Evolutionary conservation across 2,888 invertebrate genomes (phyloP).

Genomic region (Diaperis boleti): DNA sequence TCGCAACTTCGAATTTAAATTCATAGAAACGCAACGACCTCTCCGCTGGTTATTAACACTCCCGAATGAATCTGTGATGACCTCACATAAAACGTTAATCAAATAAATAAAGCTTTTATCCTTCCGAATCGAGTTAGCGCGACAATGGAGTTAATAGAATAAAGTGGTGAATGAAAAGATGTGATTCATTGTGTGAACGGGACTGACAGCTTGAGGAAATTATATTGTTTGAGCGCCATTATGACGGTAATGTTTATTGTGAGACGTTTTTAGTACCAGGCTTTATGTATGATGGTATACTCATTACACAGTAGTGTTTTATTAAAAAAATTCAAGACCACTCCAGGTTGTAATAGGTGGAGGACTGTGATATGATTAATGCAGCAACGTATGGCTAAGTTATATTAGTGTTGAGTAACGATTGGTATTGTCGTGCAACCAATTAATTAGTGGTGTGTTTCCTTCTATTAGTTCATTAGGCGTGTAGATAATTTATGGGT

Average conservation of each 20-base stretch:
- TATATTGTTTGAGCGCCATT: conserved; percentile 25
- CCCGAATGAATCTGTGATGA: conserved; percentile 51
- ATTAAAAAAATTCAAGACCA: no score
- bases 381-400: background rate
- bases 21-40: conserved; percentile 36
- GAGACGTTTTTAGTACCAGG: no score
- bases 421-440: conserved; percentile 8
- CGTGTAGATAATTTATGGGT: no score
- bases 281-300: no score
- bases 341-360: background rate
- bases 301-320: no score
- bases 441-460: conserved; percentile 6
- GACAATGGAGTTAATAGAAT: conserved; percentile 36
- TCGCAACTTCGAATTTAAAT: conserved; percentile 29
- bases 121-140: conserved; percentile 28
- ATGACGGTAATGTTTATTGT: conserved; percentile 12
- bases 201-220: conserved; percentile 22
- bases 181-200: conserved; percentile 27
- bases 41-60: conserved; percentile 45
- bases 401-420: background rate
- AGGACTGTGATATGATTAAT: conserved; percentile 3
- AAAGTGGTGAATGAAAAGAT: conserved; percentile 34
- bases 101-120: conserved; percentile 40
- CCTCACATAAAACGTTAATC: conserved; percentile 45
- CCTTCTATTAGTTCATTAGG: conserved; percentile 1